Evolutionary conservation across 2,888 invertebrate species (phyloP), one percentile per base, ranked within the genome.

Genomic region (Drosophila prolongata): DNA sequence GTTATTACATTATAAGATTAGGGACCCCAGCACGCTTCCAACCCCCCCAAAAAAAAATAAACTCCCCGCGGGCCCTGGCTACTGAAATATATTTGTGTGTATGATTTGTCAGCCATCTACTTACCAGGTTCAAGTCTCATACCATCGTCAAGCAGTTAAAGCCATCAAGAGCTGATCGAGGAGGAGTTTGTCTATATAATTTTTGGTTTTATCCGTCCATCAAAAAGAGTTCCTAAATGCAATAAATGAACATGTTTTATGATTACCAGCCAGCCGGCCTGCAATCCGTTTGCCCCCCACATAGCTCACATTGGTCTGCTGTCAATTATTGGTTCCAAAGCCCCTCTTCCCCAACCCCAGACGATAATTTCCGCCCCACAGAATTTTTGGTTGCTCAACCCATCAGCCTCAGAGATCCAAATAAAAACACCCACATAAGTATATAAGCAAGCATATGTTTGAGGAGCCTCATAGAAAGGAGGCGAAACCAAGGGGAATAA

Each of bases 191-290:
- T 54, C 67, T 65, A 71, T 78, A 76, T 79, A 75, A 77, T 87
- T 90, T 86, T 90, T 81, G 79, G 76, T 78, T 84, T 91, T 90
- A 91, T 90, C 90, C 90, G 91, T 90, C 90, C 90, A 90, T 90
- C 73, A 78, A 84, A 76, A 72, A 77, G 83, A 89, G 89, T 89
- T 89, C 89, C 89, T 90, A 90, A 81, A 85, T 75, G 78, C 84
- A 84, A 87, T 89, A 87, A 83, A 89, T 80, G 58, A 84, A 75
- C 64, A 86, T 88, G 56, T 52, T 52, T 71, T 62, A 64, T 44
- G 55, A 64, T 71, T 74, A 71, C 37, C 75, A 71, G 52, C 56
- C 69, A 73, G 70, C 37, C 71, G 65, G 71, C 55, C 54, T 37
- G 40, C 46, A 30, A 44, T 24, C 34, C 43, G 57, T 37, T 34